Conservation (phyloP, 2,113 vertebrate species). For the Galemys pyrenaicus region DNA sequence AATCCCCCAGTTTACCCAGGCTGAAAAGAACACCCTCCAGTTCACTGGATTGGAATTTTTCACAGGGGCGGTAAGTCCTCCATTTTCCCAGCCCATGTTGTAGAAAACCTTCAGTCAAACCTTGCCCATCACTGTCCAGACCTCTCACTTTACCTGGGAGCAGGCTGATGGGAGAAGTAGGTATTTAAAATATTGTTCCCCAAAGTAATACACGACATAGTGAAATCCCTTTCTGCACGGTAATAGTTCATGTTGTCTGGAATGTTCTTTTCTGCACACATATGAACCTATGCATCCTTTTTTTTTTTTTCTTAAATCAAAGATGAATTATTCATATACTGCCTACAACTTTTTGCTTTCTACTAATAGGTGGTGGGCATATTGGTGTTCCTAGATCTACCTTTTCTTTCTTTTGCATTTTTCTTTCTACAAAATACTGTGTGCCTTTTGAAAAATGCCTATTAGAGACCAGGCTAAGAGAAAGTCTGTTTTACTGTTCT, state of each 20-base stretch:
- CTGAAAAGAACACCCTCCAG: conserved; percentile 72
- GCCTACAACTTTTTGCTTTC: not conserved
- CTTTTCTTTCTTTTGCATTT: not conserved
- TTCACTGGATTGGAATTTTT: conserved; percentile 94
- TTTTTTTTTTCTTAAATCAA: not conserved
- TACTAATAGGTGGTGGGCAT: not conserved
- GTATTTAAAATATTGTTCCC: not conserved
- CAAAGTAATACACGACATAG: not conserved
- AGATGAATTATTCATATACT: not conserved
- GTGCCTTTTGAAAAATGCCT: not conserved
- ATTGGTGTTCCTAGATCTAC: not conserved
- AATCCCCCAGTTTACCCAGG: conserved; percentile 89
- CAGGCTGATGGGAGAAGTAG: not conserved
- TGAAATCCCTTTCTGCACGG: not conserved
- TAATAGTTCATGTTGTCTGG: not conserved
- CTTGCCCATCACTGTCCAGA: not conserved
- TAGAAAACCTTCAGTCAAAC: too few relatives aligned
- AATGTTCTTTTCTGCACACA: not conserved
- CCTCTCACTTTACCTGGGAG: not conserved
- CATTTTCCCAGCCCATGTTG: too few relatives aligned
- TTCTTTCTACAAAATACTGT: not conserved
- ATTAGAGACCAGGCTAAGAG: not conserved
- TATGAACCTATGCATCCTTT: accelerated
- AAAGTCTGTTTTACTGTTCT: not conserved
- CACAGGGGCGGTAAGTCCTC: conserved; percentile 92